phyloP scores from a whole-genome alignment of 2,797 vertebrate species.

The Moxostoma hubbsi region DNA sequence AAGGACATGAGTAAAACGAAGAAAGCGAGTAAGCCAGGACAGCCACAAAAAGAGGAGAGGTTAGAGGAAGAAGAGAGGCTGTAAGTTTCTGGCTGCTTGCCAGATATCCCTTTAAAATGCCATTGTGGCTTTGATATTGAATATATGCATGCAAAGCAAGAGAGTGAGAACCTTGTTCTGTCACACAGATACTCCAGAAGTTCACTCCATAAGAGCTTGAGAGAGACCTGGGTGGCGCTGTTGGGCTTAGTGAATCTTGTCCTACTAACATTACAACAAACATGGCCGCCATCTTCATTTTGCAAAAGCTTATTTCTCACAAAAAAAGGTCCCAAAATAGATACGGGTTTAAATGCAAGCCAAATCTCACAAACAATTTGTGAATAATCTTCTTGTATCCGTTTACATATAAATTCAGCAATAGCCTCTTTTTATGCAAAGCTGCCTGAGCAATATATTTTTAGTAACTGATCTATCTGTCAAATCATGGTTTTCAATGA shows the following conservation, averaged over 20 bases:
- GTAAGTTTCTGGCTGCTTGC: slow-evolving; percentile 65
- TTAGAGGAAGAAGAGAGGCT: slow-evolving; percentile 32
- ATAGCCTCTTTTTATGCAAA: not conserved
- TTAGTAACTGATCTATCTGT: slow-evolving; percentile 35
- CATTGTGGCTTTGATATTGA: slow-evolving; percentile 71
- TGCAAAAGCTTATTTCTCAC: not conserved
- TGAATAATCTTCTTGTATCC: not conserved
- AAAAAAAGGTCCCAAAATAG: not conserved
- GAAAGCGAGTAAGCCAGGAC: slow-evolving; percentile 34
- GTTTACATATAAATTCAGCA: not conserved
- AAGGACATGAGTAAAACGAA: slow-evolving; percentile 54
- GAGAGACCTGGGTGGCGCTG: slow-evolving; percentile 30
- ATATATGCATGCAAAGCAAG: slow-evolving; percentile 65
- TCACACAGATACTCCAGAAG: not conserved
- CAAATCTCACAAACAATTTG: not conserved
- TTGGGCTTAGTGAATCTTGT: not conserved
- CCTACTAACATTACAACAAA: slow-evolving; percentile 39
- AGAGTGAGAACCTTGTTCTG: slow-evolving; percentile 42
- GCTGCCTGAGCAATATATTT: no score
- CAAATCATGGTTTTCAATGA: slow-evolving; percentile 68
- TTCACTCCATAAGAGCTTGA: slow-evolving; percentile 16
- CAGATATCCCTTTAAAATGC: slow-evolving; percentile 74
- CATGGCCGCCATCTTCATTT: slow-evolving; percentile 30
- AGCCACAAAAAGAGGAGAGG: slow-evolving; percentile 24
- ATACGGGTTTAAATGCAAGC: not conserved